Evolutionary conservation across 2,888 invertebrate species (phyloP).

Genomic region (Hololepta plana): DNA sequence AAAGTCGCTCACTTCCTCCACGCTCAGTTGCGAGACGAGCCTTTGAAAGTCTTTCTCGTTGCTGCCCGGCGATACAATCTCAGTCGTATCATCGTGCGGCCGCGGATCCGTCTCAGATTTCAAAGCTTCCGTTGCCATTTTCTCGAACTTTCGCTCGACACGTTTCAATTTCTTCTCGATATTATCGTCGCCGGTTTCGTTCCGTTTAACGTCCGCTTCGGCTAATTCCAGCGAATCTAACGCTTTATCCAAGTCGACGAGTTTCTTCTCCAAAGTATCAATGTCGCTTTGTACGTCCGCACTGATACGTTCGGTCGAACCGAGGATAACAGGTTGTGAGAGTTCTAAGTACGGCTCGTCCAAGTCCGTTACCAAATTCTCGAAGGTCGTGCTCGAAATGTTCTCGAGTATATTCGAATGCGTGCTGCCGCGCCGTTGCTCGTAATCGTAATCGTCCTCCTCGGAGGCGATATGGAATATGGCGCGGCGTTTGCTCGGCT

Average conservation of each 20-base stretch:
- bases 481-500: constrained; percentile 18
- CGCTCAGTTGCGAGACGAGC: constrained; percentile 31
- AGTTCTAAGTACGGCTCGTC: too few relatives aligned
- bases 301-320: too few relatives aligned
- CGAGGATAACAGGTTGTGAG: too few relatives aligned
- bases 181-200: constrained; percentile 13
- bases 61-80: constrained; percentile 21
- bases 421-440: constrained; percentile 17
- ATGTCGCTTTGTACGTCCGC: constrained; percentile 15
- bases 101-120: constrained; percentile 6
- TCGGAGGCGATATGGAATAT: constrained; percentile 30
- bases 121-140: constrained; percentile 30
- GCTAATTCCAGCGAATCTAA: constrained; percentile 23
- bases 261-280: constrained; percentile 22
- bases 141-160: constrained; percentile 31
- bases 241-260: constrained; percentile 25
- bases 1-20: constrained; percentile 31
- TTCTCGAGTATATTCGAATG: constrained; percentile 20
- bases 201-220: constrained; percentile 12
- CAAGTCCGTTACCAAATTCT: constrained; percentile 14
- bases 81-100: constrained; percentile 7
- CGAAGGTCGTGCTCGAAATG: constrained; percentile 17
- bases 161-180: constrained; percentile 25
- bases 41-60: constrained; percentile 26
- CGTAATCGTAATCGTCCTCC: constrained; percentile 17